Percentiles rank a stretch among this genome's conserved stretches.
These are phyloP conservation scores for Palythoa caribaeorum DNA, from an alignment of 92 coral and sea anemone genomes.

Conservation along the genomic window DNA sequence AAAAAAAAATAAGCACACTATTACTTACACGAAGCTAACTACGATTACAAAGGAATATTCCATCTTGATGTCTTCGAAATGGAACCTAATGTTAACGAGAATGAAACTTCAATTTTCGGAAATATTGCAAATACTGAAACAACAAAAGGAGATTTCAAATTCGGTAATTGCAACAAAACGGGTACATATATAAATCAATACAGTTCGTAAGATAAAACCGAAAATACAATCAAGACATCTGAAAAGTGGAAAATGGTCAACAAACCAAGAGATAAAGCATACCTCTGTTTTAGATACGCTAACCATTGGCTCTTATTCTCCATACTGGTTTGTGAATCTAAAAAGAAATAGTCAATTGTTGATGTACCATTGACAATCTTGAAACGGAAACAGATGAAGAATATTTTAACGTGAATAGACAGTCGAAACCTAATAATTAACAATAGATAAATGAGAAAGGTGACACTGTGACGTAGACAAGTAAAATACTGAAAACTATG, in stretches of 20 bases:
- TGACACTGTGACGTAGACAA: too few species aligned
- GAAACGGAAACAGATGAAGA: too few species aligned
- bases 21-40: conserved; percentile 7
- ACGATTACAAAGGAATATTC: conserved; percentile 4
- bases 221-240: background rate
- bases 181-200: too few species aligned
- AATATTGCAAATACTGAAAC: background rate
- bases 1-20: background rate
- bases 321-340: background rate
- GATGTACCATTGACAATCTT: too few species aligned
- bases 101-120: background rate
- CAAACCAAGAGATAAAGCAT: background rate
- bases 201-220: background rate
- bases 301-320: background rate
- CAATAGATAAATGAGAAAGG: too few species aligned
- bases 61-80: background rate
- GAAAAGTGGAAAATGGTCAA: background rate
- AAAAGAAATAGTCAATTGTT: too few species aligned
- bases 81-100: background rate
- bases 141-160: background rate
- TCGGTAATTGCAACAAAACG: background rate
- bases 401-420: too few species aligned
- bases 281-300: background rate
- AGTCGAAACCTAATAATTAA: too few species aligned
- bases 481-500: too few species aligned